Evolutionary conservation across 2,888 invertebrate genomes (phyloP).

Genomic region (Molanna angustata): DNA sequence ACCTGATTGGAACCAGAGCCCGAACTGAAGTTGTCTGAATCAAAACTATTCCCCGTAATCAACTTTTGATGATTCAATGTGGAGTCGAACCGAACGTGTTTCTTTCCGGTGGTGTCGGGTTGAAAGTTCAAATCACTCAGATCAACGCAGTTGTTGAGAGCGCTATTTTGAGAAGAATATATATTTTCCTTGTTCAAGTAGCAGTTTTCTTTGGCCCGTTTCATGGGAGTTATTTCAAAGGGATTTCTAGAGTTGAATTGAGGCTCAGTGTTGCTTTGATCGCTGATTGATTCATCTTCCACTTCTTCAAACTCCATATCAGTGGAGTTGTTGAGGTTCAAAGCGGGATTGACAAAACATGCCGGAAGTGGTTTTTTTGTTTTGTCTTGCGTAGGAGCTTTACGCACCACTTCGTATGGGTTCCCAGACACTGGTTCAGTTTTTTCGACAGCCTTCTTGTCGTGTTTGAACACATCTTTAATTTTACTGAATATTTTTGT

Average conservation of each 20-base stretch:
- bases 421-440: constrained; percentile 43
- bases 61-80: constrained; percentile 51
- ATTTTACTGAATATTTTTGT: constrained; percentile 50
- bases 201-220: constrained; percentile 5
- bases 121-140: constrained; percentile 26
- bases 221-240: constrained; percentile 27
- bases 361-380: constrained; percentile 38
- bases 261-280: background rate
- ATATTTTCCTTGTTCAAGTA: constrained; percentile 24
- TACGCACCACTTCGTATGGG: constrained; percentile 50
- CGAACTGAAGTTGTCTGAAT: constrained; percentile 37
- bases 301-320: constrained; percentile 46
- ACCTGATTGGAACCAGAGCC: constrained; percentile 6
- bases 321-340: constrained; percentile 47
- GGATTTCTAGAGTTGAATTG: constrained; percentile 17
- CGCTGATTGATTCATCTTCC: constrained; percentile 36
- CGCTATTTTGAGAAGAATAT: constrained; percentile 10
- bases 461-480: constrained; percentile 48
- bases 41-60: constrained; percentile 53
- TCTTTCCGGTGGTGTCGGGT: constrained; percentile 46
- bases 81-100: constrained; percentile 49
- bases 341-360: constrained; percentile 49
- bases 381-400: constrained; percentile 41
- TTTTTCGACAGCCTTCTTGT: constrained; percentile 39
- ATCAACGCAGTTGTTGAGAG: constrained; percentile 15